Conservation (phyloP, 2,113 vertebrate species). For the Corythoichthys haematopterus region DNA sequence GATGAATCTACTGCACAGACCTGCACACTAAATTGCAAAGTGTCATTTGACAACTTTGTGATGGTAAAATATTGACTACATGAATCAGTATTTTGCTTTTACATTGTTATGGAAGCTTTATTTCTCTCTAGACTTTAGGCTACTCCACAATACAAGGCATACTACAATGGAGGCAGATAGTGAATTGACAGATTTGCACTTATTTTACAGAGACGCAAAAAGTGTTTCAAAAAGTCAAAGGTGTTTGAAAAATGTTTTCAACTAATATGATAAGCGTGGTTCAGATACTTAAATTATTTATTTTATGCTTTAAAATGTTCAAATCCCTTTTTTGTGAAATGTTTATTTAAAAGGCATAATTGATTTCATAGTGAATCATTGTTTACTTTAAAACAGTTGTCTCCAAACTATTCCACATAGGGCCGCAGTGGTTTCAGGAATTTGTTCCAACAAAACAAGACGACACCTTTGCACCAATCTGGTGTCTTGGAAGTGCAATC, state of each 20-base stretch:
- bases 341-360: too few relatives aligned
- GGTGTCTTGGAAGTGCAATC: too few relatives aligned
- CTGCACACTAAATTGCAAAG: not conserved
- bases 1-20: not conserved
- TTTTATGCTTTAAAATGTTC: too few relatives aligned
- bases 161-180: too few relatives aligned
- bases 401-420: too few relatives aligned
- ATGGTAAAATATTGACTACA: not conserved
- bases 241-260: not conserved
- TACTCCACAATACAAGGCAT: not conserved
- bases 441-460: too few relatives aligned
- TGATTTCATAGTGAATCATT: too few relatives aligned
- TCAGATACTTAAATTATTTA: too few relatives aligned
- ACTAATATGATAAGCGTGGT: not conserved
- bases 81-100: not conserved
- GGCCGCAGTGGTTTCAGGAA: too few relatives aligned
- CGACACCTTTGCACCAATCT: too few relatives aligned
- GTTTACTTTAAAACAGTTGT: too few relatives aligned
- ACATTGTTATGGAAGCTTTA: not conserved
- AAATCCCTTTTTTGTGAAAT: too few relatives aligned
- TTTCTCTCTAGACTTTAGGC: not conserved
- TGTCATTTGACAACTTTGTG: not conserved
- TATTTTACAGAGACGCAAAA: not conserved
- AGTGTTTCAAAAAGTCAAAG: not conserved
- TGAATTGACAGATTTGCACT: not conserved